These are phyloP conservation scores for Clostera curtula DNA, from an alignment of 2,888 invertebrate genomes.

Conservation along the genomic window DNA sequence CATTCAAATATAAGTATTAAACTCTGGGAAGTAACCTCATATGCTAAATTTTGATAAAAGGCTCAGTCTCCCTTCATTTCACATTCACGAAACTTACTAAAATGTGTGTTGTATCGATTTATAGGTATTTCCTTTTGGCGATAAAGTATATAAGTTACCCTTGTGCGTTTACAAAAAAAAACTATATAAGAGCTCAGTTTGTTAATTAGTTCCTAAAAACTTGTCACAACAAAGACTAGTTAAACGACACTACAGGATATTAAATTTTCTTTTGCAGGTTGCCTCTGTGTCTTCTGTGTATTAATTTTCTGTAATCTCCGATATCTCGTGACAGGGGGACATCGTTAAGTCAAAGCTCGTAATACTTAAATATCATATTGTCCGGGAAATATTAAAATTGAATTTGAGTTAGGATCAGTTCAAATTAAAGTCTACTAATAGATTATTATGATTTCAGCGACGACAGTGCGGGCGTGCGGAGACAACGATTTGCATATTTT, in stretches of 20 bases:
- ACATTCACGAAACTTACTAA: no score
- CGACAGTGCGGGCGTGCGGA: slow-evolving; percentile 27
- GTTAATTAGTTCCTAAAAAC: neutral
- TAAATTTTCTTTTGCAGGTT: slow-evolving; percentile 42
- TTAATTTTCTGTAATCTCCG: slow-evolving; percentile 8
- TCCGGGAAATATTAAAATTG: neutral
- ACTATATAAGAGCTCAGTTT: no score
- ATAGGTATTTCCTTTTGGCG: no score
- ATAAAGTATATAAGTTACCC: no score
- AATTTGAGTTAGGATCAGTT: slow-evolving; percentile 2
- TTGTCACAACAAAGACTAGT: neutral
- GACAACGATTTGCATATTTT: slow-evolving; percentile 13
- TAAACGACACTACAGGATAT: slow-evolving; percentile 27
- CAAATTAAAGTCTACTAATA: slow-evolving; percentile 33
- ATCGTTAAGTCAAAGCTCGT: slow-evolving; percentile 1
- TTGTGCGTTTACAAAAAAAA: no score
- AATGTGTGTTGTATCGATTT: no score
- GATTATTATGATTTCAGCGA: slow-evolving; percentile 44
- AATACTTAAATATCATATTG: neutral
- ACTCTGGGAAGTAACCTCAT: no score
- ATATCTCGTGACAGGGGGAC: slow-evolving; percentile 12
- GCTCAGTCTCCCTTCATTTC: no score
- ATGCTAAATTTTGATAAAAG: no score
- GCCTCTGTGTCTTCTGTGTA: slow-evolving; percentile 24
- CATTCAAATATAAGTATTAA: no score